Conservation (phyloP, 1,140 invertebrate genomes). For the Cotesia glomerata region DNA sequence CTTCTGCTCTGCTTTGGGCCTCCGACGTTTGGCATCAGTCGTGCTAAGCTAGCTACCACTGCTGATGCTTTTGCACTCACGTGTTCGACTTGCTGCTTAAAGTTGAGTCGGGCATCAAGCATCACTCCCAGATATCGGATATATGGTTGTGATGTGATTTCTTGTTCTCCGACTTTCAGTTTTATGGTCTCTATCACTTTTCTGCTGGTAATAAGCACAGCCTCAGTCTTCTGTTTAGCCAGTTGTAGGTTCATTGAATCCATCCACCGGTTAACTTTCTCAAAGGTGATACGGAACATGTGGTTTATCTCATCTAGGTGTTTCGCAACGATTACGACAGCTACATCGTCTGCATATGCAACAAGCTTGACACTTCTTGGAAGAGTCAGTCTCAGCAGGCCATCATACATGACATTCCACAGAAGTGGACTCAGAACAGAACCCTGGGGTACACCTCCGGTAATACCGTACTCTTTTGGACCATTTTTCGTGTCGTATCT, state of each 20-base stretch:
- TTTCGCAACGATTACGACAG: constrained; percentile 8
- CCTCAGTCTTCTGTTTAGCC: too few relatives aligned
- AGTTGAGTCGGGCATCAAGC: constrained; percentile 22
- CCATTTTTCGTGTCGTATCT: too few relatives aligned
- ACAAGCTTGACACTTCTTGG: neutral
- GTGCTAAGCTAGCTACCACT: constrained; percentile 6
- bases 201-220: too few relatives aligned
- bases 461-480: too few relatives aligned
- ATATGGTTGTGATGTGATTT: constrained; percentile 21
- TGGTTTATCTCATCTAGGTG: neutral
- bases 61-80: constrained; percentile 18
- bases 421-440: too few relatives aligned
- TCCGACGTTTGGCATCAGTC: constrained; percentile 16
- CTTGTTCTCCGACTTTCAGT: too few relatives aligned
- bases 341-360: constrained; percentile 7
- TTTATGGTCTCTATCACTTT: too few relatives aligned
- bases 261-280: too few relatives aligned
- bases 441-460: too few relatives aligned
- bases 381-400: neutral
- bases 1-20: too few relatives aligned
- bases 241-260: too few relatives aligned
- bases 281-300: constrained; percentile 5
- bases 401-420: constrained; percentile 16
- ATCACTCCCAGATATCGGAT: constrained; percentile 26
- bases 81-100: constrained; percentile 14